These are phyloP conservation scores for Anhinga anhinga DNA, from an alignment of 2,113 vertebrate genomes.

Conservation along the genomic window DNA sequence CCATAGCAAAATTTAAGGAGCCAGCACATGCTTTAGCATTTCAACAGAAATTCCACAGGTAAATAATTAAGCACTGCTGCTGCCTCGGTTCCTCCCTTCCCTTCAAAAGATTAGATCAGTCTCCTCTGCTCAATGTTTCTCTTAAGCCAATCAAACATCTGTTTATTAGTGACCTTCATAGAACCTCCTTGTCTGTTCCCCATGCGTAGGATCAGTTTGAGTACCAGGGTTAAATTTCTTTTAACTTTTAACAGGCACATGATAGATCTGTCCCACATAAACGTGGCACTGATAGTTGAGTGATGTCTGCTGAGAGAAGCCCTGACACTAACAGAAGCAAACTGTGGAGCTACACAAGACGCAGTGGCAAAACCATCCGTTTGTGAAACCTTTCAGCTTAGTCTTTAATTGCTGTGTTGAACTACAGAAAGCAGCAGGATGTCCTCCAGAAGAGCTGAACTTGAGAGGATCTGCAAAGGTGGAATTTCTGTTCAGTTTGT, in stretches of 20 bases:
- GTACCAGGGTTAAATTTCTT: neutral
- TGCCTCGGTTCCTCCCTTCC: neutral
- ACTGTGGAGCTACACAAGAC: conserved; percentile 36
- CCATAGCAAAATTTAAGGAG: conserved; percentile 90
- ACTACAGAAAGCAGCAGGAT: neutral
- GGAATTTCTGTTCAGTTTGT: conserved; percentile 35
- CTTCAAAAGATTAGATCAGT: conserved; percentile 10
- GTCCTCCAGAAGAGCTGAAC: conserved; percentile 37
- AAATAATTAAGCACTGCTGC: conserved; percentile 12
- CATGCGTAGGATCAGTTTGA: neutral
- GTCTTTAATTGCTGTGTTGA: conserved; percentile 17
- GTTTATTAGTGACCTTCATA: neutral
- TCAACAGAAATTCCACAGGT: conserved; percentile 98
- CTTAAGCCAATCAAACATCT: neutral
- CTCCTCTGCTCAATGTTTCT: neutral
- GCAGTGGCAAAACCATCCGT: neutral
- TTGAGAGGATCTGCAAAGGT: conserved; percentile 21
- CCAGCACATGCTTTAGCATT: conserved; percentile 90
- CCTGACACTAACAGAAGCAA: neutral
- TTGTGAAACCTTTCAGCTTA: neutral
- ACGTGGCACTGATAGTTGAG: conserved; percentile 92
- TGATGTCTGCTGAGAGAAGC: conserved; percentile 69
- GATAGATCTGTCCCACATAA: conserved; percentile 98
- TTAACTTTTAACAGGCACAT: conserved; percentile 86
- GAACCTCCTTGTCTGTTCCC: neutral